Evolutionary conservation across 2,113 vertebrate genomes (phyloP).

Genomic region (Hoplias malabaricus): DNA sequence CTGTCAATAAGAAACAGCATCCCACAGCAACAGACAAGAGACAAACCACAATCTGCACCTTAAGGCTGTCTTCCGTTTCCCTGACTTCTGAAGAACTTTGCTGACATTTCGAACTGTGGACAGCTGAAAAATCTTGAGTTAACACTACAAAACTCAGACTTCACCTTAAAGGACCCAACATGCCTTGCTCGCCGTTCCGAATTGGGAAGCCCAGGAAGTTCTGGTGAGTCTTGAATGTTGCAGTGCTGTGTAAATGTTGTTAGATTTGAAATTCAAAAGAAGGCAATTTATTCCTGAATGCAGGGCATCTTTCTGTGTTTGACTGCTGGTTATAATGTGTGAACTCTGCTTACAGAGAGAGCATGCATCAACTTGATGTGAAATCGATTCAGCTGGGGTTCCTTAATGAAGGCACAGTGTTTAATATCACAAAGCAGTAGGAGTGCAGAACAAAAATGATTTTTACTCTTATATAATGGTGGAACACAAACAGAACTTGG

Average conservation of each 20-base stretch:
- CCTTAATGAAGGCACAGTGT: slow-evolving; percentile 22
- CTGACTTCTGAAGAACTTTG: neutral
- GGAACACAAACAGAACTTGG: neutral
- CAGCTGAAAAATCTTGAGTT: neutral
- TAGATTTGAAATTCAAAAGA: slow-evolving; percentile 20
- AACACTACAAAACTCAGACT: neutral
- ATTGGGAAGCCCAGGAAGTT: slow-evolving; percentile 51
- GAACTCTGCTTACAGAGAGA: neutral
- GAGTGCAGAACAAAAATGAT: neutral
- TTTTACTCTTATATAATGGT: neutral
- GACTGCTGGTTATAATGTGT: slow-evolving; percentile 9
- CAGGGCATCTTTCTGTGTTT: neutral
- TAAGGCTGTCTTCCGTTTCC: neutral
- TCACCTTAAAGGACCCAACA: slow-evolving; percentile 32
- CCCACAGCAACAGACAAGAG: too few relatives aligned
- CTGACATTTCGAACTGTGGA: neutral
- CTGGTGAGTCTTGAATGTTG: slow-evolving; percentile 49
- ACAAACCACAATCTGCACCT: neutral
- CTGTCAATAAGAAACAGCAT: neutral
- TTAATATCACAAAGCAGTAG: slow-evolving; percentile 12
- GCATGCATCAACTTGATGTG: slow-evolving; percentile 10
- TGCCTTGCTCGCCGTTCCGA: slow-evolving; percentile 56
- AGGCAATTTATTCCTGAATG: neutral
- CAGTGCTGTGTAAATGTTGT: slow-evolving; percentile 2
- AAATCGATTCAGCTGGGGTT: slow-evolving; percentile 21